These are phyloP conservation scores for Drosophila cognata DNA, from an alignment of 2,888 invertebrate species.

Conservation along the genomic window DNA sequence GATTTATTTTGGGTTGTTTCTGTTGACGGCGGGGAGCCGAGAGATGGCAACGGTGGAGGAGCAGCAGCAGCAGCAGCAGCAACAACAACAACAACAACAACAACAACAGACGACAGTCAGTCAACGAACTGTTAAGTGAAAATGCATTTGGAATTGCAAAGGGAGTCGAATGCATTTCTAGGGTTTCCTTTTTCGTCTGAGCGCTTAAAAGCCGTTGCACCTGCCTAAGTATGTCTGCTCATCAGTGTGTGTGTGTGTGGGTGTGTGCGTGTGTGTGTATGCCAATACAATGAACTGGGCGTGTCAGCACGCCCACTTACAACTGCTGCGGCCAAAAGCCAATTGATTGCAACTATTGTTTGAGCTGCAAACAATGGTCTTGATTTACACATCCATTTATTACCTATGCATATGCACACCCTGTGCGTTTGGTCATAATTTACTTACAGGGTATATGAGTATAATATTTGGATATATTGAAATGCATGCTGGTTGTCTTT, in stretches of 20 bases:
- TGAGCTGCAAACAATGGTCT: slow-evolving; percentile 17
- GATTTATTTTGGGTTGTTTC: slow-evolving; percentile 1
- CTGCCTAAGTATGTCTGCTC: slow-evolving; percentile 20
- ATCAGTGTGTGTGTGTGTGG: background rate
- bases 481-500: slow-evolving; percentile 16
- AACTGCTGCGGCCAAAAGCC: slow-evolving; percentile 4
- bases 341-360: slow-evolving; percentile 61
- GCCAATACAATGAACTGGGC: slow-evolving; percentile 38
- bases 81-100: background rate
- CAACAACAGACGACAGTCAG: slow-evolving; percentile 49
- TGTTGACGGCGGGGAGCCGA: background rate
- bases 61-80: no score
- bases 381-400: slow-evolving; percentile 7
- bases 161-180: slow-evolving; percentile 62
- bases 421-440: no score
- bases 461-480: slow-evolving; percentile 14
- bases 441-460: background rate
- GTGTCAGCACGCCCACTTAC: slow-evolving; percentile 27
- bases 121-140: slow-evolving; percentile 67
- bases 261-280: background rate
- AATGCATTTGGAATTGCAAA: slow-evolving; percentile 55
- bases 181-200: slow-evolving; percentile 54
- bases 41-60: no score
- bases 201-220: slow-evolving; percentile 59
- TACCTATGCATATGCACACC: background rate